Conservation (phyloP, 2,113 vertebrate genomes). For the Dipodomys spectabilis region DNA sequence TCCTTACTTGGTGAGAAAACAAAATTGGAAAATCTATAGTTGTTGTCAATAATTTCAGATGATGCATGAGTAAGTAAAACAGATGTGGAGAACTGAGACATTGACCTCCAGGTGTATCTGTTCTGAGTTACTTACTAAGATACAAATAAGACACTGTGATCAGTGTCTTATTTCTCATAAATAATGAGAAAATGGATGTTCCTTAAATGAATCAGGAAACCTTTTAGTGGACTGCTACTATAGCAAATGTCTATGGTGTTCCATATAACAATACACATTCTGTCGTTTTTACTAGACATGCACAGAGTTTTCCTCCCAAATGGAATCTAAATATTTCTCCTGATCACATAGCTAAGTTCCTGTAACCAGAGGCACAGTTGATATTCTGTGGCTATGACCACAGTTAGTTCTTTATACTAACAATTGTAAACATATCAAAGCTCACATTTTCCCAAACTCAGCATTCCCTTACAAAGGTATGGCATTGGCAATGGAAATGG, state of each 20-base stretch:
- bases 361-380: background rate
- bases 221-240: background rate
- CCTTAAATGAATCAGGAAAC: background rate
- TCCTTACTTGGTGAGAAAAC: background rate
- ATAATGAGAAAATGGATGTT: background rate
- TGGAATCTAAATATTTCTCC: background rate
- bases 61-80: background rate
- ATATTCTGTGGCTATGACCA: background rate
- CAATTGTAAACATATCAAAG: background rate
- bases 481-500: background rate
- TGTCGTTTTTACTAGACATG: background rate
- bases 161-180: background rate
- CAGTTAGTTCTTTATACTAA: background rate
- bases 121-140: background rate
- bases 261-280: background rate
- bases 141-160: background rate
- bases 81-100: background rate
- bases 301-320: background rate
- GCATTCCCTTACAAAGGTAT: background rate
- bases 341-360: background rate
- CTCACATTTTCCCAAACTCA: background rate
- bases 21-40: slow-evolving; percentile 4
- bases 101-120: background rate
- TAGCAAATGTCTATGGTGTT: background rate
- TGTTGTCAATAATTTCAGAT: background rate